Conservation (phyloP, 2,797 vertebrate genomes). For the Falco concolor region DNA sequence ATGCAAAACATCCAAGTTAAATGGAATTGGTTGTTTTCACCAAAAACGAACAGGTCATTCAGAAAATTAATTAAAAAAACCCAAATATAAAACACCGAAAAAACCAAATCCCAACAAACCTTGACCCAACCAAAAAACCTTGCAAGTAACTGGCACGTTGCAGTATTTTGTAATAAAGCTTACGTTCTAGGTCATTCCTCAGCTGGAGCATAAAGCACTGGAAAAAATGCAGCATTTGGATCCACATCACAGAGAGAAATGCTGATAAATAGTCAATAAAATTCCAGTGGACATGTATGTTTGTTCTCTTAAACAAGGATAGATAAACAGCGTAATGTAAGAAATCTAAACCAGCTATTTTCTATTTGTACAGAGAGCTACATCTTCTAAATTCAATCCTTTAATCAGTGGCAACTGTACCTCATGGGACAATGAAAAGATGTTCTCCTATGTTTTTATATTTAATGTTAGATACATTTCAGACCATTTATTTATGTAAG, state of each 20-base stretch:
- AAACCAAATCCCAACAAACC: background rate
- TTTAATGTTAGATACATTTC: background rate
- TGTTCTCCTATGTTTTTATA: background rate
- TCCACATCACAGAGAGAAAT: constrained; percentile 1
- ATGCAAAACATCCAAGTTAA: background rate
- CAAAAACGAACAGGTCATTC: background rate
- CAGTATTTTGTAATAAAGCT: background rate
- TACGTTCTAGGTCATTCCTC: background rate
- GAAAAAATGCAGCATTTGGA: background rate
- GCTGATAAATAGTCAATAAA: constrained; percentile 29
- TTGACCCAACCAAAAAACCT: background rate
- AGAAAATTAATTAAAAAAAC: background rate
- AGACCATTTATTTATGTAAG: background rate
- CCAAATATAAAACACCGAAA: background rate
- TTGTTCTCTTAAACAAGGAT: constrained; percentile 5
- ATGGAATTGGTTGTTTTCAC: background rate
- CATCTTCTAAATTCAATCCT: background rate
- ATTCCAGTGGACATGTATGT: constrained; percentile 3
- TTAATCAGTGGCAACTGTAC: background rate
- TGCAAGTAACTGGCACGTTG: background rate
- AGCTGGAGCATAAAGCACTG: background rate
- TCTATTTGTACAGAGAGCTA: background rate
- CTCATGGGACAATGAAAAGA: background rate
- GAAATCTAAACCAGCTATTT: background rate
- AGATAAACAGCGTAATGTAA: constrained; percentile 33